Evolutionary conservation across 2,113 vertebrate genomes (phyloP).

Genomic region (Tricholaema leucomelas): DNA sequence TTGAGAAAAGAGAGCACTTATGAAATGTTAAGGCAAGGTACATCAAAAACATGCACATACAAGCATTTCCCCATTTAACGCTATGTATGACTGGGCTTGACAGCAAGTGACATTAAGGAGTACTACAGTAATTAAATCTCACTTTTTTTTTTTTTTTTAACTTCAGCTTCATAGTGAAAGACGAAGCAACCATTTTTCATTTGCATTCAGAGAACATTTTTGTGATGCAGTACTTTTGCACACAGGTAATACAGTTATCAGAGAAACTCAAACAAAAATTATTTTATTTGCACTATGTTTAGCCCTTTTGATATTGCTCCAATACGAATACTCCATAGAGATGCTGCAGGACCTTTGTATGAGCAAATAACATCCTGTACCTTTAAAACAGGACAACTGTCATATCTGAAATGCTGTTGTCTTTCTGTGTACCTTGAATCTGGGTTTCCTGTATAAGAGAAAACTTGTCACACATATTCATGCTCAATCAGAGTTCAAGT

Average conservation of each 20-base stretch:
- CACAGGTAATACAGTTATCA: not conserved
- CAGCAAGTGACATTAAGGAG: not conserved
- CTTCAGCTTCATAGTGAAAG: not conserved
- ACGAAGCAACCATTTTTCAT: not conserved
- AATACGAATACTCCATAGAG: not conserved
- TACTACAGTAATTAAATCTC: not conserved
- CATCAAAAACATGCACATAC: not conserved
- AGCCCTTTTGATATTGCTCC: not conserved
- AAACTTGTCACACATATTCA: accelerated
- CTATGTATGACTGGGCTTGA: not conserved
- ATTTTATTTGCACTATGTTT: not conserved
- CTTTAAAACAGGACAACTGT: not conserved
- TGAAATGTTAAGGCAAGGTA: not conserved
- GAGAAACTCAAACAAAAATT: not conserved
- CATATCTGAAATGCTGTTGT: not conserved
- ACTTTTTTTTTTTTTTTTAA: not conserved
- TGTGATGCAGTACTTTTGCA: not conserved
- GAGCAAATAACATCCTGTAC: not conserved
- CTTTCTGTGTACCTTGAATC: not conserved
- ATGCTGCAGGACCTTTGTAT: not conserved
- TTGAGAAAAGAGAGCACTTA: not conserved
- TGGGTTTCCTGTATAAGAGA: not conserved
- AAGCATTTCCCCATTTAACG: not conserved
- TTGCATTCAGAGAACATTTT: not conserved
- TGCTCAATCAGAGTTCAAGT: not conserved